Conservation (phyloP, 1,140 invertebrate species). For the Leptinotarsa texana region DNA sequence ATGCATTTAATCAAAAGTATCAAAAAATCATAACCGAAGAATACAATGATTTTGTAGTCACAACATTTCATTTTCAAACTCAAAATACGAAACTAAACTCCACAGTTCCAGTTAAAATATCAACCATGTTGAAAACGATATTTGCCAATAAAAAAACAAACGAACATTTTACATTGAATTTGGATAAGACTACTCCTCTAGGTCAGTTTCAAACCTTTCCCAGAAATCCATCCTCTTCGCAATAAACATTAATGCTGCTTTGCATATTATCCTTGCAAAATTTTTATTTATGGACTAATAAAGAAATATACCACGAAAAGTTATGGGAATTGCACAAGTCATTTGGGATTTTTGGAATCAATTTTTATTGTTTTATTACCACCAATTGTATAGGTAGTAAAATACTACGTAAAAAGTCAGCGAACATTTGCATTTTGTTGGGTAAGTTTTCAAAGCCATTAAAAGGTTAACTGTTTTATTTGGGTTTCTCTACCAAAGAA, state of each 20-base stretch:
- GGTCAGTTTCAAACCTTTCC: constrained; percentile 5
- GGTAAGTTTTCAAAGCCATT: background rate
- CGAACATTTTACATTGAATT: no score
- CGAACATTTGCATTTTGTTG: constrained; percentile 3
- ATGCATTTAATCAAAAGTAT: no score
- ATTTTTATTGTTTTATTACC: constrained; percentile 6
- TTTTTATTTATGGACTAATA: constrained; percentile 4
- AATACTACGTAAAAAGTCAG: background rate
- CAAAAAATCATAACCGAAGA: no score
- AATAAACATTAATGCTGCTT: background rate
- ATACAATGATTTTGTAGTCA: no score
- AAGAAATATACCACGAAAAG: constrained; percentile 3
- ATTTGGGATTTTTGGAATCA: background rate
- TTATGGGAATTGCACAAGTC: background rate
- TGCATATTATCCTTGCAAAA: constrained; percentile 5
- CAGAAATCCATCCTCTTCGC: background rate
- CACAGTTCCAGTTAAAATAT: no score
- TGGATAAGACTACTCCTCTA: background rate
- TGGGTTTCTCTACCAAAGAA: background rate
- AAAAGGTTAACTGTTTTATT: background rate
- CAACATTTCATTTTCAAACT: no score
- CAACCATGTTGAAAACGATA: no score
- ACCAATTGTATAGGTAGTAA: background rate
- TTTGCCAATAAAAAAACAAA: no score
- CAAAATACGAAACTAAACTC: no score